phyloP scores from a whole-genome alignment of 2,888 invertebrate genomes.

The Drosophila diplacantha region DNA sequence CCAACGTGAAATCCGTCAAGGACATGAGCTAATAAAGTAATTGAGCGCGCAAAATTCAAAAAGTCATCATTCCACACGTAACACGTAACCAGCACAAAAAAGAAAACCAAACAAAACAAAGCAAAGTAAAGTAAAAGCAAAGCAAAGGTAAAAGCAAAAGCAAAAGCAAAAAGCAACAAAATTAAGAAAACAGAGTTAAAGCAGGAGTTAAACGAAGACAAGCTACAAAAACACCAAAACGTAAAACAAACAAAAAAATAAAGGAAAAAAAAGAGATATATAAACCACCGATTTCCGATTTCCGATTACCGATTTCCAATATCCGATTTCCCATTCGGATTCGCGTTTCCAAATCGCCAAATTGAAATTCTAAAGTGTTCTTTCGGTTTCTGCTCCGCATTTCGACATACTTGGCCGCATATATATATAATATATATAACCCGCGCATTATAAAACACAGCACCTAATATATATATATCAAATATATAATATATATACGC shows the following conservation, averaged over 20 bases:
- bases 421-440: slow-evolving; percentile 13
- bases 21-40: slow-evolving; percentile 45
- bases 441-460: not conserved
- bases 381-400: slow-evolving; percentile 18
- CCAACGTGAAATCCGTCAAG: slow-evolving; percentile 26
- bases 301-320: slow-evolving; percentile 3
- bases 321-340: not conserved
- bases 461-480: slow-evolving; percentile 10
- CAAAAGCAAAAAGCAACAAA: not conserved
- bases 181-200: slow-evolving; percentile 23
- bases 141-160: not conserved
- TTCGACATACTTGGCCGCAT: slow-evolving; percentile 1
- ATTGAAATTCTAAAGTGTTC: slow-evolving; percentile 52
- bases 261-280: not conserved
- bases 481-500: slow-evolving; percentile 14
- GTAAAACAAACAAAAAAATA: slow-evolving; percentile 1
- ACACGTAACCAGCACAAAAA: slow-evolving; percentile 9
- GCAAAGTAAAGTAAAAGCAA: slow-evolving; percentile 1
- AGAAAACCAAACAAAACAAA: not conserved
- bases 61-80: slow-evolving; percentile 44
- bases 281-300: slow-evolving; percentile 14
- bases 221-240: slow-evolving; percentile 5
- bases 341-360: slow-evolving; percentile 18
- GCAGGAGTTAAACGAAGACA: slow-evolving; percentile 22
- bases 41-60: slow-evolving; percentile 33